Conservation (phyloP, 2,113 vertebrate species). For the Megaleporinus macrocephalus region DNA sequence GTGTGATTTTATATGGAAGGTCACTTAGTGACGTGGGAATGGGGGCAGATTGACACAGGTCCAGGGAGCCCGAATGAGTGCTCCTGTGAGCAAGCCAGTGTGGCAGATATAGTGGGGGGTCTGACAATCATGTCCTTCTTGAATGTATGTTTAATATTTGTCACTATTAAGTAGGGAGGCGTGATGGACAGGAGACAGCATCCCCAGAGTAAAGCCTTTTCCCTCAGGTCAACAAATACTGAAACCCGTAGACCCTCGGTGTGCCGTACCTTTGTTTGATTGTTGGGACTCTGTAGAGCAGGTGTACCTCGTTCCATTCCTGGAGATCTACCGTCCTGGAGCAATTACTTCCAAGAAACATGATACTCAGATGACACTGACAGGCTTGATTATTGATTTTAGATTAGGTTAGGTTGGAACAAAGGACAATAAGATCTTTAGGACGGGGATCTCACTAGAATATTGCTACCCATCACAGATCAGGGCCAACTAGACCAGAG, state of each 20-base stretch:
- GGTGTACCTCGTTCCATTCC: not conserved
- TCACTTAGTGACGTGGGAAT: not conserved
- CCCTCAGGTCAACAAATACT: not conserved
- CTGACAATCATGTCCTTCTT: slow-evolving; percentile 29
- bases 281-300: not conserved
- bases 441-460: not conserved
- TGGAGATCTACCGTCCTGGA: not conserved
- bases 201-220: not conserved
- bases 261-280: not conserved
- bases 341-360: no score
- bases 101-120: not conserved
- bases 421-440: not conserved
- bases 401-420: not conserved
- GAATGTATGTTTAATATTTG: slow-evolving; percentile 39
- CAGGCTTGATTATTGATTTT: no score
- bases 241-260: not conserved
- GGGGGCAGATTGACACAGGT: not conserved
- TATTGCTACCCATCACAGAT: not conserved
- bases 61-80: not conserved
- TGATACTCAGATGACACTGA: not conserved
- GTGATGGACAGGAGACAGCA: not conserved
- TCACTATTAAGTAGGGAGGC: not conserved
- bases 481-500: not conserved
- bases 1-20: not conserved
- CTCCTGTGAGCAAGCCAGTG: not conserved